Evolutionary conservation across 2,797 vertebrate species (phyloP).

Genomic region (Sebastes vulpes): DNA sequence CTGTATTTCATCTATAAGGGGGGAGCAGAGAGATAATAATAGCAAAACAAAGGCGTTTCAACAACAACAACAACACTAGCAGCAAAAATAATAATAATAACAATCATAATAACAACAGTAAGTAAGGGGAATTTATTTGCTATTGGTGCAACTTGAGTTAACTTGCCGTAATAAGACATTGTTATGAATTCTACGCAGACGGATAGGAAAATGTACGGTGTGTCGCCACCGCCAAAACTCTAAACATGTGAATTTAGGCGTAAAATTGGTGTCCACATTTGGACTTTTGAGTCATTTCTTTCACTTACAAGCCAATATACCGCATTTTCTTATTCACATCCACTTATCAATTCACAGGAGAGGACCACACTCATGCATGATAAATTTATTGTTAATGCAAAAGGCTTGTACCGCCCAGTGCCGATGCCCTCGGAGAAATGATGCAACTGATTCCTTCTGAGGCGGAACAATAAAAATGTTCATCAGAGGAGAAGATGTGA

Average conservation of each 20-base stretch:
- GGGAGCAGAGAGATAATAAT: conserved; percentile 79
- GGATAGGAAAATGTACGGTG: not conserved
- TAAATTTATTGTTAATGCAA: conserved; percentile 85
- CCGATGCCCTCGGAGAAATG: conserved; percentile 74
- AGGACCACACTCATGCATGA: conserved; percentile 79
- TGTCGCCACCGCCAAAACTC: not conserved
- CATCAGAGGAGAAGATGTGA: conserved; percentile 71
- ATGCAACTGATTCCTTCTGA: conserved; percentile 81
- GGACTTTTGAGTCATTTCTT: conserved; percentile 34
- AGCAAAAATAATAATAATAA: conserved; percentile 7
- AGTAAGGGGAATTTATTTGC: conserved; percentile 1
- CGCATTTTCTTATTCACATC: conserved; percentile 68
- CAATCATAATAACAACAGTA: conserved; percentile 16
- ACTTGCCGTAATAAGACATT: not conserved
- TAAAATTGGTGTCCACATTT: conserved; percentile 40
- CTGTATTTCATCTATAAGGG: conserved; percentile 80
- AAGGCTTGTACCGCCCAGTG: conserved; percentile 82
- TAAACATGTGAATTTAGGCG: conserved; percentile 4
- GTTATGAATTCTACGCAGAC: not conserved
- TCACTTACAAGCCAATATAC: conserved; percentile 47
- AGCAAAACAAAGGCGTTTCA: conserved; percentile 74
- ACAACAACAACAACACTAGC: conserved; percentile 46
- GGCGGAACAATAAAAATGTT: conserved; percentile 78
- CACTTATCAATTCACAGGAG: conserved; percentile 77
- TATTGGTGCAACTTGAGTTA: not conserved